Base-by-base conservation (phyloP, 2,888 invertebrate species). In the Ametastegia equiseti region DNA sequence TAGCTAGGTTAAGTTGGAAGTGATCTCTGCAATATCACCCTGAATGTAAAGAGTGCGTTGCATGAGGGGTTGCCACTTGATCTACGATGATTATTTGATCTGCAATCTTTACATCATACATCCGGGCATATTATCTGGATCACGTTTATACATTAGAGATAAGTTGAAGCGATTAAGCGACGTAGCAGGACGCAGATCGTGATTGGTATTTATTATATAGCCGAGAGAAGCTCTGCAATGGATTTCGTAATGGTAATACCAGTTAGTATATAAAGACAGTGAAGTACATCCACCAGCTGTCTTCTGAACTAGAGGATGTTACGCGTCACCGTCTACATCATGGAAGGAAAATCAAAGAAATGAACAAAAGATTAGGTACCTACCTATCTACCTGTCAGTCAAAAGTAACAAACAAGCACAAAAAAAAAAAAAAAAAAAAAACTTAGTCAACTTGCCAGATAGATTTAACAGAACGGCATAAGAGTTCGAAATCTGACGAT, bases 81-180 rank as follows among this genome's bases (percentile, higher is more conserved):
- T 1, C 33, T 50, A 19, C 65, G 19, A 19, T 36, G n/a, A 11
- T 65, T 7, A 65, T 39, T 65, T 6, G 30, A 13, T n/a, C n/a
- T n/a, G 23, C 36, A 19, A 65, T 65, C 65, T 36, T 65, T 19
- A 39, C 19, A 65, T 39, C 65, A 36, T 36, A 65, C 39, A 39
- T 65, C 65, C 65, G 65, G 65, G 65, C 65, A 11, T 50, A n/a
- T 65, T 36, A 65, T 65, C 33, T 65, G 39, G 65, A 36, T 54
- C 54, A 36, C 65, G 33, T n/a, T 30, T 30, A 9, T 42, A 60
- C 60, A 60, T 30, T 60, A 60, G 15, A 60, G 30, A 27, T 60
- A 54, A 54, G 54, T 54, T 54, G 0, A 3, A 54, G 23, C 54
- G 54, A 54, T 54, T 54, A 63, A 33, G 30, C 5, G 23, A 60